Base-by-base conservation (phyloP, 2,797 vertebrate species). In the Acridotheres tristis region DNA sequence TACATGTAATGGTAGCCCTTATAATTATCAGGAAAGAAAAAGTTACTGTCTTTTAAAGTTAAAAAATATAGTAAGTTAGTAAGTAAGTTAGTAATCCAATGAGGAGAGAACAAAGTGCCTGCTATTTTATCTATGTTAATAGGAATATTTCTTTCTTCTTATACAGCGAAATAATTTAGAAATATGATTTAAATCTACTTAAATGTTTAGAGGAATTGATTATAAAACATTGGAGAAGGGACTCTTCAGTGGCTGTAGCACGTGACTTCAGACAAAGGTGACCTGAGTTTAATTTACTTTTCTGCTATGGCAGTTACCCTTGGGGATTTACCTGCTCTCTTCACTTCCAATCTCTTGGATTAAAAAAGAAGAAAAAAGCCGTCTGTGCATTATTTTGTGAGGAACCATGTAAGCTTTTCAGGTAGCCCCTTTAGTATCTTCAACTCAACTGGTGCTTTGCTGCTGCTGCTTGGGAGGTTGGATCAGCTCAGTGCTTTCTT, bases 391-490 rank as follows among this genome's bases (percentile, higher is more conserved):
- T 84, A 66, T 40, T 58, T 67, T 79, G 5, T 66, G 68, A 84
- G 30, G 30, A 72, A 6, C 26, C 5, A 25, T 16, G 8, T 26
- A 18, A 59, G 18, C 20, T 57, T 69, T 54, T 74, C 59, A 71
- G 32, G 8, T 61, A 74, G 22, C 42, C 30, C 9, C 47, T 82
- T 84, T 42, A 66, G 22, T 66, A 73, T 75, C 68, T 68, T 84
- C n/a, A 47, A 0, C 27, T 83, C 26, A 34, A 0, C 16, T 29
- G 40, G 26, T 45, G 10, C 29, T 67, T 45, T 82, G 26, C 53
- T 82, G 8, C 16, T 85, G 11, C 50, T 62, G 5, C 29, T 57
- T 58, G 66, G 51, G 36, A 79, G 21, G 4, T 38, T 77, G 77
- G 48, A 76, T 61, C 30, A 81, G 58, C 47, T 81, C 50, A 40